phyloP scores from a whole-genome alignment of 2,888 invertebrate genomes.

The Ephialtes manifestator region DNA sequence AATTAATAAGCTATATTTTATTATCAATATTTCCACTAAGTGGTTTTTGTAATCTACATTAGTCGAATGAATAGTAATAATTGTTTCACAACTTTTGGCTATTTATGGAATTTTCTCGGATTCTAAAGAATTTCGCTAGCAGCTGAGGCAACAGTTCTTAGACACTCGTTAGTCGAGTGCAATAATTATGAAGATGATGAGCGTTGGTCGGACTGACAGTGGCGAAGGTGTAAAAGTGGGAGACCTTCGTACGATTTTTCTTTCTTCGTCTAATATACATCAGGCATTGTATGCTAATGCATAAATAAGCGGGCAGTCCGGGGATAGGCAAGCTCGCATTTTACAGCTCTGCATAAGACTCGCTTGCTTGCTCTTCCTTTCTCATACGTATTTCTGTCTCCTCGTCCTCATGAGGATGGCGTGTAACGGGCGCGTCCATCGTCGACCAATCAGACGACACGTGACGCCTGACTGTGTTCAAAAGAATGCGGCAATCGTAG shows the following conservation, averaged over 20 bases:
- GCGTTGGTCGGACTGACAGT: neutral
- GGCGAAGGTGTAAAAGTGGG: conserved; percentile 22
- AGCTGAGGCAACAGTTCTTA: conserved; percentile 10
- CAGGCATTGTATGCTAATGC: conserved; percentile 82
- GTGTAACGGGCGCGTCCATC: conserved; percentile 72
- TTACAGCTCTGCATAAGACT: conserved; percentile 1
- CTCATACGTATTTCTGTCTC: neutral
- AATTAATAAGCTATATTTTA: too few relatives aligned
- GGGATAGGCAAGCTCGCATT: conserved; percentile 31
- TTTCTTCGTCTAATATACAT: conserved; percentile 78
- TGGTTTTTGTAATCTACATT: too few relatives aligned
- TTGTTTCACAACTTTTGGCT: too few relatives aligned
- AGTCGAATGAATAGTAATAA: too few relatives aligned
- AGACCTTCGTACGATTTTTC: conserved; percentile 23
- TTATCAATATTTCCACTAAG: too few relatives aligned
- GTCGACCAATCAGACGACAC: conserved; percentile 73
- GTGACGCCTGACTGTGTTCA: conserved; percentile 36
- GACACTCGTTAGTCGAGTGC: conserved; percentile 23
- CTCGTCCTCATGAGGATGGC: conserved; percentile 20
- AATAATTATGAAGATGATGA: conserved; percentile 12
- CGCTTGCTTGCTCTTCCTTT: conserved; percentile 10
- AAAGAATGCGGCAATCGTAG: conserved; percentile 35
- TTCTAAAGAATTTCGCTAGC: neutral
- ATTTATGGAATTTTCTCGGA: neutral
- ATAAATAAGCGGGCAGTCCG: conserved; percentile 75